Evolutionary conservation across 2,888 invertebrate genomes (phyloP), one percentile per base, ranked within the genome.

Genomic region (Morinoia aosen): DNA sequence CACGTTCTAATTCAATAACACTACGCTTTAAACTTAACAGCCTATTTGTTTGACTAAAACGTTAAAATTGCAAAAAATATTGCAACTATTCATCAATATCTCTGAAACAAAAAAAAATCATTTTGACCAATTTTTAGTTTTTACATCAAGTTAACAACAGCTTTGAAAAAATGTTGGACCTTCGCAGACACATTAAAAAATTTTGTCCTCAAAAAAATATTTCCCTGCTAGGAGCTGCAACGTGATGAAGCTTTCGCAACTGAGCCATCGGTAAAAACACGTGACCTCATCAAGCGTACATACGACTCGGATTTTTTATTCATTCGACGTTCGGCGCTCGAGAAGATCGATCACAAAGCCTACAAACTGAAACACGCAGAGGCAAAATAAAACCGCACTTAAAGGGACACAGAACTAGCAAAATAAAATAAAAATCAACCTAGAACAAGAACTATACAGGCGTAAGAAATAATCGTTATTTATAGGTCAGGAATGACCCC

Each of bases 401-500:
- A 76, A 48, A 33, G 76, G 76, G 25, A 76, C 76, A 19, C 16
- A 76, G 25, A 25, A 25, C 25, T 33, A 33, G 76, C 3, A 76
- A 76, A 76, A 76, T 76, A 76, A 3, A 61, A n/a, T n/a, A 76
- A 76, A 76, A 25, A 76, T 25, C 16, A 8, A 76, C 33, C 33
- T 33, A 8, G 76, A 76, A 16, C 25, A 76, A 76, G 76, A 76
- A 76, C 76, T 76, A 76, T 76, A 76, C 76, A 76, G 8, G 25
- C 10, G 10, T 76, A 76, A 76, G 76, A 10, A 76, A 76, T 76
- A 76, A 12, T 76, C 76, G 76, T 76, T 76, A 25, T 33, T 33
- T 76, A 76, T 76, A 25, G 25, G 76, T 76, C 76, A 33, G 76
- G 76, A 90, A 90, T 14, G 40, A 48, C 19, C 90, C 96, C 96